Base-by-base conservation (phyloP, 2,888 invertebrate species). In the Drosophila prostipennis region DNA sequence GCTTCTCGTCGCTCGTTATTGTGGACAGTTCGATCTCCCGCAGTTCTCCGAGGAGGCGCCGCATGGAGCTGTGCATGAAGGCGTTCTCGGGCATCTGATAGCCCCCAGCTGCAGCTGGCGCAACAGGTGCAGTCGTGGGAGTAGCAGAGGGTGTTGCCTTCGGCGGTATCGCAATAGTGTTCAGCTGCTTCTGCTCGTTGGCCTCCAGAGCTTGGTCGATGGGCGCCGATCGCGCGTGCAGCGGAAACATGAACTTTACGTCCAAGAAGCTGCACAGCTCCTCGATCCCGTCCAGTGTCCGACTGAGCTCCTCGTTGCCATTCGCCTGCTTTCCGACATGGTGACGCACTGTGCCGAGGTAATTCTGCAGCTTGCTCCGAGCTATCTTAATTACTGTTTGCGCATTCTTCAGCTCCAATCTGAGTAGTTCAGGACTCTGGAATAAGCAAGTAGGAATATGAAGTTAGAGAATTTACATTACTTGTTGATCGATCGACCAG, bases 261-360 rank as follows among this genome's bases (percentile, higher is more conserved):
- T 92, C 92, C 7, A 92, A 74, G 53, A 91, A 90, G 26, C 86
- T 83, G 64, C 91, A 90, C 52, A 93, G 89, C 80, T 93, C 93
- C 56, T 92, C 92, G 34, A 93, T 92, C 8, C 93, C 93, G 76
- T 92, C 92, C n/a, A 93, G 77, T 0, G 93, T 92, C 55, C 92
- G 89, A 45, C 91, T 91, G 0, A 89, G 60, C 39, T 91, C 89
- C 19, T 90, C 80, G 8, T 89, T 80, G 14, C 64, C 79, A 4
- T 88, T 79, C 16, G 67, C 55, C 16, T 89, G 83, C 26, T 80
- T 85, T 48, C 87, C 77, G 42, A 92, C 78, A 59, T 91, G 88
- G 54, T 90, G 88, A n/a, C 91, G 90, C 37, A 93, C 85, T 3
- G 89, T 89, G n/a, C 74, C 72, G 49, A 93, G 80, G 84, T 93